These are phyloP conservation scores for Orchestia grillus DNA, from an alignment of 1,140 invertebrate genomes.

Conservation along the genomic window DNA sequence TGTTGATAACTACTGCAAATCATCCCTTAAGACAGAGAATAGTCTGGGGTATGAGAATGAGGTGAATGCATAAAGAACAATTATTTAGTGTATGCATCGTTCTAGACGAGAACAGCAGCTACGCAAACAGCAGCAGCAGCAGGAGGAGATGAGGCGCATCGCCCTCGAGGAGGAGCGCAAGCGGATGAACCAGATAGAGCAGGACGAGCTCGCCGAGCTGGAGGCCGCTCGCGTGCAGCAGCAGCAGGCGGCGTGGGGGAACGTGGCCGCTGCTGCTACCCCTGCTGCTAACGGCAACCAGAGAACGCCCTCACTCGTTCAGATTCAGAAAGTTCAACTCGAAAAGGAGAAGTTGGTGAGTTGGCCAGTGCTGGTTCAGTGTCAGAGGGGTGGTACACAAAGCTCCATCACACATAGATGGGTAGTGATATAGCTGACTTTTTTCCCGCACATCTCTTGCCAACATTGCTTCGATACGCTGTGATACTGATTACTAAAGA, in stretches of 20 bases:
- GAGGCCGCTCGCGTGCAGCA: background rate
- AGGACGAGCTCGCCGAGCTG: background rate
- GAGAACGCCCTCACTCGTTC: slow-evolving; percentile 69
- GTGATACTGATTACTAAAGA: too few species aligned
- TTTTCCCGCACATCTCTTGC: too few species aligned
- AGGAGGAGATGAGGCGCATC: slow-evolving; percentile 69
- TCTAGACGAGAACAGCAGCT: slow-evolving; percentile 61
- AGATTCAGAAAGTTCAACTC: slow-evolving; percentile 71
- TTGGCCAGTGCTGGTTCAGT: background rate
- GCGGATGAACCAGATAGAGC: slow-evolving; percentile 61
- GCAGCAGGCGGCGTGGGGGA: slow-evolving; percentile 61
- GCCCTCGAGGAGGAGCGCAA: slow-evolving; percentile 66
- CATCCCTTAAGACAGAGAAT: too few species aligned
- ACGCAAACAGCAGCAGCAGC: slow-evolving; percentile 63
- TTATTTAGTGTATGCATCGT: background rate
- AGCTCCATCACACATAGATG: too few species aligned
- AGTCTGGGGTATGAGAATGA: too few species aligned
- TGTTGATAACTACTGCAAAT: too few species aligned
- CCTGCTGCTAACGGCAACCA: slow-evolving; percentile 24
- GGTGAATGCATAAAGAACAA: background rate
- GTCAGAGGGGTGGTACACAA: background rate
- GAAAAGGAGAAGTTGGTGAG: slow-evolving; percentile 70
- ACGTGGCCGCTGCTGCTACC: slow-evolving; percentile 59
- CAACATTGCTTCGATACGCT: too few species aligned
- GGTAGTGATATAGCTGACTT: too few species aligned